Percentiles rank a stretch among this genome's conserved stretches.
Conservation (phyloP, 2,113 vertebrate species). For the Pollachius pollachius region DNA sequence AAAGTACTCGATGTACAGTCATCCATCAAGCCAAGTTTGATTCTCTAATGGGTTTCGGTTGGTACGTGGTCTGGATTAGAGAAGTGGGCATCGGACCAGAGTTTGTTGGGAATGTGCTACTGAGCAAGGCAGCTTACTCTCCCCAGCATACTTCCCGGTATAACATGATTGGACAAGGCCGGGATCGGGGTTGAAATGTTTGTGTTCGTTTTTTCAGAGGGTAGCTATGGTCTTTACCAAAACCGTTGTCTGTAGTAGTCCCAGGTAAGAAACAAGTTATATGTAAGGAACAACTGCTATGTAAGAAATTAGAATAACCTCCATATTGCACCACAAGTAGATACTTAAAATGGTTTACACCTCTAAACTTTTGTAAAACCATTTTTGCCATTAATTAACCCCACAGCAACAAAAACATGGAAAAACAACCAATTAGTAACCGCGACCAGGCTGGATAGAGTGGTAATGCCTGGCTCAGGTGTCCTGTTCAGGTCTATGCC, state of each 20-base stretch:
- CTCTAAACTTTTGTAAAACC: not conserved
- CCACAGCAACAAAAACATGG: constrained; percentile 31
- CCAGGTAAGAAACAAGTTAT: no score
- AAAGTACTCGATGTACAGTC: constrained; percentile 42
- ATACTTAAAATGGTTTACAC: not conserved
- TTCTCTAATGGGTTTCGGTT: constrained; percentile 1
- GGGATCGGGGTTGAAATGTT: no score
- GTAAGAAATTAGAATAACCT: no score
- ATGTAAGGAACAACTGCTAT: no score
- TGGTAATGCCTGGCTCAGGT: constrained; percentile 57
- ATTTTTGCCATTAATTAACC: constrained; percentile 22
- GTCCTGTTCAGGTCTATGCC: constrained; percentile 74
- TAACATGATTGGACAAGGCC: no score
- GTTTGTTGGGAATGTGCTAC: no score
- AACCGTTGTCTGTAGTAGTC: no score
- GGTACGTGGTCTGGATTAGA: not conserved
- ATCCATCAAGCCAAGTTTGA: constrained; percentile 29
- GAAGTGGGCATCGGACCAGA: not conserved
- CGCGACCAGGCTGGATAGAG: constrained; percentile 44
- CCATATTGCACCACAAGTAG: not conserved
- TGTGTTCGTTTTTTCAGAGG: no score
- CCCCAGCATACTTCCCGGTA: no score
- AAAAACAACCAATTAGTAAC: constrained; percentile 48
- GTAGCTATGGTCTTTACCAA: no score
- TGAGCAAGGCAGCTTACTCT: not conserved